phyloP scores from a whole-genome alignment of 2,113 vertebrate genomes.

The Rousettus leschenaultii region DNA sequence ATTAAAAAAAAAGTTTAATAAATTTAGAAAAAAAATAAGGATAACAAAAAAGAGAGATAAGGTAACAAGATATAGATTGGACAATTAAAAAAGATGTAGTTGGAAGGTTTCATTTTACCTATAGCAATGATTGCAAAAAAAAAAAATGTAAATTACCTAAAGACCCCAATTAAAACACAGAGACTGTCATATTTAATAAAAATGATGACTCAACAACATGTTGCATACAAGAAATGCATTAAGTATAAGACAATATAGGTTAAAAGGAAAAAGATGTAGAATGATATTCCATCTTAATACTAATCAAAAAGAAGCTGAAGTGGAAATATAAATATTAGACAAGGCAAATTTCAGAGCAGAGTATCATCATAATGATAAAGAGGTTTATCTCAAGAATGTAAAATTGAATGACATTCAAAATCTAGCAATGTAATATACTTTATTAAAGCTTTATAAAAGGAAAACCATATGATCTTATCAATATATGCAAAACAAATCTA shows the following conservation, averaged over 20 bases:
- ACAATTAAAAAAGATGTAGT: not conserved
- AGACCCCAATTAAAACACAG: not conserved
- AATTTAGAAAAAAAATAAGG: not conserved
- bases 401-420: not conserved
- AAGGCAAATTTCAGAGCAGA: not conserved
- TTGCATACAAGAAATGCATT: not conserved
- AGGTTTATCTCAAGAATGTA: not conserved
- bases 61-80: not conserved
- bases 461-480: not conserved
- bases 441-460: not conserved
- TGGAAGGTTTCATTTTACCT: not conserved
- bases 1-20: not conserved
- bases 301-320: not conserved
- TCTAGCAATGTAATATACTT: not conserved
- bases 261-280: not conserved
- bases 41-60: not conserved
- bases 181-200: not conserved
- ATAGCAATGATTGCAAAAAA: not conserved
- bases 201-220: not conserved
- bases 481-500: not conserved
- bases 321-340: not conserved
- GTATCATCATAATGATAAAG: not conserved
- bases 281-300: not conserved
- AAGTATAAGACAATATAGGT: not conserved
- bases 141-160: not conserved